These are phyloP conservation scores for pig (Sus scrofa) DNA, from an alignment of 2,113 vertebrate genomes.

Conservation along the genomic window DNA sequence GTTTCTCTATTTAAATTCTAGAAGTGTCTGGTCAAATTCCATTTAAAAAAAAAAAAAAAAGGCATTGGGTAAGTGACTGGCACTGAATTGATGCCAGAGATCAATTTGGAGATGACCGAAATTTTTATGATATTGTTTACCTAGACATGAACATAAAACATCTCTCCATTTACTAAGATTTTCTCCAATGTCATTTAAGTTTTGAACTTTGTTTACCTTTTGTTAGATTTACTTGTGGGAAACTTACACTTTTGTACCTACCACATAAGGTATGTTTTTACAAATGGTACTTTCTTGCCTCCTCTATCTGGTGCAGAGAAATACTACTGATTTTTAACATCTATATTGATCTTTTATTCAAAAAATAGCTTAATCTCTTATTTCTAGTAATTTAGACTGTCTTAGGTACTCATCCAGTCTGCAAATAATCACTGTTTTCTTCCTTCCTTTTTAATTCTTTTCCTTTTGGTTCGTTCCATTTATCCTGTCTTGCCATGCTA, in stretches of 20 bases:
- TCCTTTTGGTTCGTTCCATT: not conserved
- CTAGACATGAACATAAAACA: not conserved
- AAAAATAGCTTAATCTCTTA: slow-evolving; percentile 1
- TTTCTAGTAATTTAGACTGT: not conserved
- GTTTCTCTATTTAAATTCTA: slow-evolving; percentile 22
- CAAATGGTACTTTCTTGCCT: not conserved
- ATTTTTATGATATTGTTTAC: not conserved
- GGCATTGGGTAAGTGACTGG: not conserved
- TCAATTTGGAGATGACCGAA: not conserved
- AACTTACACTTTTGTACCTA: not conserved
- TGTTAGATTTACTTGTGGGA: slow-evolving; percentile 23
- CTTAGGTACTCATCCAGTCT: not conserved
- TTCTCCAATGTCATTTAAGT: not conserved
- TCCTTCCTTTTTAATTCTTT: slow-evolving; percentile 56
- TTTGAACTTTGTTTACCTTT: slow-evolving; percentile 5
- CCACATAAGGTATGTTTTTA: not conserved
- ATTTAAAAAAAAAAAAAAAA: not conserved
- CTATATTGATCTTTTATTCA: not conserved
- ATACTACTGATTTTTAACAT: slow-evolving; percentile 18
- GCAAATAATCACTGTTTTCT: not conserved
- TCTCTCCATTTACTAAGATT: not conserved
- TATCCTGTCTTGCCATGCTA: not conserved
- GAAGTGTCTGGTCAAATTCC: not conserved
- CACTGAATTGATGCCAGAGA: not conserved
- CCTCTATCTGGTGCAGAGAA: not conserved